Conservation (phyloP, 2,113 vertebrate genomes). For the Podarcis raffonei region DNA sequence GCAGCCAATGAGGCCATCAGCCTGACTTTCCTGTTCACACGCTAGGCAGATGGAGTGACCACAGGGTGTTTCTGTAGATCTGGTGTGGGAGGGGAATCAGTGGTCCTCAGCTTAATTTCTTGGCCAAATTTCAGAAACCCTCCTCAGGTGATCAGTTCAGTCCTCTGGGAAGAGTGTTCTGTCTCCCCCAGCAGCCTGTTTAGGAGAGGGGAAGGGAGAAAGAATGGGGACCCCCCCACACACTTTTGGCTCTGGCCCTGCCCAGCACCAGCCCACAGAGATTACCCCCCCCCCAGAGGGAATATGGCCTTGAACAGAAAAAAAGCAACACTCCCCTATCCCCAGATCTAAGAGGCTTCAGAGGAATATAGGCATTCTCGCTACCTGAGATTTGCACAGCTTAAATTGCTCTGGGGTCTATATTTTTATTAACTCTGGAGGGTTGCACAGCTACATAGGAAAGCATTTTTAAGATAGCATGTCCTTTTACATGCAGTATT, state of each 20-base stretch:
- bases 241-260: neutral
- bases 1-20: neutral
- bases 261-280: neutral
- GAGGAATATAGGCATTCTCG: neutral
- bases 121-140: neutral
- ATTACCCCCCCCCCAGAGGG: no score
- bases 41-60: neutral
- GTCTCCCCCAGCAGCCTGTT: neutral
- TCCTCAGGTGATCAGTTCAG: neutral
- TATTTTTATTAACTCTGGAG: neutral
- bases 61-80: neutral
- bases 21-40: neutral
- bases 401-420: neutral
- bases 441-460: neutral
- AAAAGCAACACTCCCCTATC: no score
- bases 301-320: no score
- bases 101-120: neutral
- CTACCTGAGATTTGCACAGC: neutral
- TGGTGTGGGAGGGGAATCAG: no score
- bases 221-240: no score
- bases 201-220: neutral
- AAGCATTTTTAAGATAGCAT: neutral
- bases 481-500: neutral
- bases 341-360: neutral
- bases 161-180: neutral